Base-by-base conservation (phyloP, 2,113 vertebrate species). In the Nymphicus hollandicus region DNA sequence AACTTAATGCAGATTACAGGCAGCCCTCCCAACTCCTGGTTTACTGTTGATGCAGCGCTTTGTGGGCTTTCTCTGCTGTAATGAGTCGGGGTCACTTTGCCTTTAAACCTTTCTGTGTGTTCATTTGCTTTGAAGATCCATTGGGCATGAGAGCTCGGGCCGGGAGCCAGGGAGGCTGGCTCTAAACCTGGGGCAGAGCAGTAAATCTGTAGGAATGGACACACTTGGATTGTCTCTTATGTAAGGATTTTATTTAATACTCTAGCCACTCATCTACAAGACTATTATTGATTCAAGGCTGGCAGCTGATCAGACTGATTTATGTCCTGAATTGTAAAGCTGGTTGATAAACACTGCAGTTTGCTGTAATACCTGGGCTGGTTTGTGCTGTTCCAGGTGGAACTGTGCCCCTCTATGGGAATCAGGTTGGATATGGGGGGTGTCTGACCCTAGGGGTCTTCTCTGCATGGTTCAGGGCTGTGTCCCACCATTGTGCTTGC, bases 221-320 rank as follows among this genome's bases (percentile, higher is more conserved):
- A 81, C 70, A 47, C 56, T 93, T 86, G 88, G 93, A 64, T 79
- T 84, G 80, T 88, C 92, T 76, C 61, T 94, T 94, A 78, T 89
- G 93, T 91, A 96, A 92, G 92, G 88, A 41, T 79, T 96, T 94
- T 88, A 89, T 96, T 96, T 94, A 94, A 95, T 96, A 17, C 77
- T 93, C 68, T 15, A 78, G 39, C 78, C 43, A 15, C 76, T 96
- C 93, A 86, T 92, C 86, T 95, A 92, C 90, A 88, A 94, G 90
- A 72, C 86, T 88, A 81, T 95, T 97, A 96, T 84, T 91, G 96
- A 96, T 95, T 95, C 7, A 43, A 65, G 70, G 69, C 88, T 95
- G 86, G 69, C 95, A 95, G 95, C 80, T 88, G 65, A 31, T 91
- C 82, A 76, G 69, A 6, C 53, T 91, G 93, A 93, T 92, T 93